Base-by-base conservation (phyloP, 1,140 invertebrate genomes). In the Nixonia krombeini region DNA sequence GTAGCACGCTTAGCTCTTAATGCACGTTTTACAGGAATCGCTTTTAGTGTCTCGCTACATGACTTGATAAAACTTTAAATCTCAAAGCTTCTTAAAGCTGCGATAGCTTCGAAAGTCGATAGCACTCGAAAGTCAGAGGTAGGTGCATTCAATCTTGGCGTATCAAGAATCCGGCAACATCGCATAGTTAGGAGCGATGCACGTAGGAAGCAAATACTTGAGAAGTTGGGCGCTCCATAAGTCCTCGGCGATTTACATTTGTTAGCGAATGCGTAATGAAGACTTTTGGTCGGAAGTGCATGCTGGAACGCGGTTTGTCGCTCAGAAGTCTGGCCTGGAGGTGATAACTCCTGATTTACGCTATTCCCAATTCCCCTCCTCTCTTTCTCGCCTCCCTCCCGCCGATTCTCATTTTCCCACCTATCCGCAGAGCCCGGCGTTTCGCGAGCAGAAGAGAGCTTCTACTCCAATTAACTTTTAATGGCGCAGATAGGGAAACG, bases 391-490 rank as follows among this genome's bases (percentile, higher is more conserved):
- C 13, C 52, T 64, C n/a, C 63, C 52, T 59, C 67, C 56, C 50
- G 62, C 64, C 64, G 71, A 75, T 74, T 75, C 76, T 76, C 74
- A 74, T 78, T 77, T 79, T 78, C 75, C 74, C 73, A 74, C 75
- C 70, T 69, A 63, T 61, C 62, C 66, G 63, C 40, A 52, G 8
- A 44, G 35, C 23, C 58, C 23, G 12, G 46, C 49, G 51, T 64
- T 63, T 61, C 57, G 61, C 52, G 49, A 38, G 61, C 67, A 62
- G 45, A n/a, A 63, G 64, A 67, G 70, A 72, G 72, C 77, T 78
- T 78, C 66, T 76, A 78, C 79, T 81, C 74, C 76, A 79, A 81
- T 81, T 81, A 81, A 81, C 73, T 81, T 81, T 81, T 81, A 79
- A 81, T 78, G 74, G 74, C 62, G 50, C 59, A 79, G 76, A 80